Evolutionary conservation across 1,140 invertebrate genomes (phyloP).

Genomic region (Cheumatopsyche charites): DNA sequence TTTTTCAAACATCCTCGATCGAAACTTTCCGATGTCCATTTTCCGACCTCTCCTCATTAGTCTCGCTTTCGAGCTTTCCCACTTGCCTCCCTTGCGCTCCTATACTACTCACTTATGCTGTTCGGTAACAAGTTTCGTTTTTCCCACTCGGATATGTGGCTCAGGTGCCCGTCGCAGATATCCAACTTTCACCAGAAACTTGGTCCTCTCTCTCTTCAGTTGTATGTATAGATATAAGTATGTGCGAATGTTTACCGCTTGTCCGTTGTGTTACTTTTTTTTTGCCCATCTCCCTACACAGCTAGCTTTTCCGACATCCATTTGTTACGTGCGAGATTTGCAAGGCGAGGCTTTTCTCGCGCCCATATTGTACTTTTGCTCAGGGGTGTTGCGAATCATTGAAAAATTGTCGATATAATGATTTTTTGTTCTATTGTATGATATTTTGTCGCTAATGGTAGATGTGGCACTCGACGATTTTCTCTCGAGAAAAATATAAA

Average conservation of each 20-base stretch:
- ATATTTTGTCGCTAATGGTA: too few species aligned
- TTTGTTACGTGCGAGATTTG: constrained; percentile 20
- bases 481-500: too few species aligned
- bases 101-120: too few species aligned
- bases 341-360: background rate
- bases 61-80: constrained; percentile 23
- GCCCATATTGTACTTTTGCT: too few species aligned
- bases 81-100: background rate
- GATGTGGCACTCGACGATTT: too few species aligned
- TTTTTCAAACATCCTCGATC: constrained; percentile 20
- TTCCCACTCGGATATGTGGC: background rate
- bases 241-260: constrained; percentile 23
- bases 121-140: constrained; percentile 24
- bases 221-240: too few species aligned
- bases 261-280: constrained; percentile 2
- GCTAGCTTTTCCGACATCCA: background rate
- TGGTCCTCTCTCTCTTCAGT: too few species aligned
- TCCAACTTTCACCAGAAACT: background rate
- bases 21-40: constrained; percentile 20
- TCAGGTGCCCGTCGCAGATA: constrained; percentile 16
- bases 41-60: constrained; percentile 16
- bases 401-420: too few species aligned
- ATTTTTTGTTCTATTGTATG: too few species aligned
- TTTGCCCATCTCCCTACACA: too few species aligned
- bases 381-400: background rate